Base-by-base conservation (phyloP, 2,113 vertebrate species). In the Aldabrachelys gigantea region DNA sequence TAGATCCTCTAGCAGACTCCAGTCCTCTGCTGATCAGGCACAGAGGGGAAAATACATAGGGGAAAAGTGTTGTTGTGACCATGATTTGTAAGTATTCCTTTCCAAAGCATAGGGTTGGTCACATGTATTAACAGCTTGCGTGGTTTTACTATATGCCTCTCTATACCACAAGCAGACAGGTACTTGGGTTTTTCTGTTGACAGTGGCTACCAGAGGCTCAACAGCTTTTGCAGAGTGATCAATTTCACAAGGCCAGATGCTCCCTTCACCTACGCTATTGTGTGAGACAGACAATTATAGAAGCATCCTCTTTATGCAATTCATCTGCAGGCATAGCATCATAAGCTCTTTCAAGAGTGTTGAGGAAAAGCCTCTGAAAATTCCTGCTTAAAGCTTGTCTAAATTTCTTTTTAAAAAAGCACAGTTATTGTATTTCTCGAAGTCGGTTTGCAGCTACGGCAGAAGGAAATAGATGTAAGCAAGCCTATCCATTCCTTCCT, bases 401-500 rank as follows among this genome's bases (percentile, higher is more conserved):
- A 84, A 88, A 93, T n/a, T 90, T 29, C 49, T 85, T 91, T 2
- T 2, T 2, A 57, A 82, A 59, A 59, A 59, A 27, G 57, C 57
- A 59, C 27, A 5, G 57, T 59, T 57, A 11, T 57, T 59, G 57
- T 59, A 59, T 59, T n/a, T 76, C 41, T 44, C 19, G 11, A 41
- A 35, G 89, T 9, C 31, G 84, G 82, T 80, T 10, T 93, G 87
- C 87, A 86, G 93, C 90, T 25, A 27, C 16, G 80, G 94, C 90
- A 85, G 94, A 96, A 90, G 90, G 90, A 94, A 92, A 96, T 95
- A 97, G 96, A 96, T 96, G 95, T 54, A 90, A 85, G 97, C 89
- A 89, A 49, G 92, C 88, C 96, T 89, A 89, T 59, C 87, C 0
- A 0, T 50, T 85, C 83, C 93, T 50, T 85, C 87, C 94, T 93